Conservation (phyloP, 2,113 vertebrate species). For the Chionodraco myersi region DNA sequence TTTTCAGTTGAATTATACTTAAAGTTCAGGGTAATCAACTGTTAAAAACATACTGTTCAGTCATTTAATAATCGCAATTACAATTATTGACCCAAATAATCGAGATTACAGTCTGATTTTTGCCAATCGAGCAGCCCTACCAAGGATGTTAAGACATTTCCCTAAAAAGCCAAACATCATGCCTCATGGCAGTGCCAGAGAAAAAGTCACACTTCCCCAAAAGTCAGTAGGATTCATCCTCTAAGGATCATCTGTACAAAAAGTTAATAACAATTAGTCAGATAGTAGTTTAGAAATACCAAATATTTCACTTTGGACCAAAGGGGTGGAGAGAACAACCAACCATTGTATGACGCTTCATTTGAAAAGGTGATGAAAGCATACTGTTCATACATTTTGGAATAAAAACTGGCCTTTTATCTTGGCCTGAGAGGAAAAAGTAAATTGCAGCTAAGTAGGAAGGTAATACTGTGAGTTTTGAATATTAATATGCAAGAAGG, state of each 20-base stretch:
- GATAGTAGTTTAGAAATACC: background rate
- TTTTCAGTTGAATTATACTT: too few species aligned
- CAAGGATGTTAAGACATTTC: background rate
- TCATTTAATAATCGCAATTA: too few species aligned
- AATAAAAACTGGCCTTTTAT: background rate
- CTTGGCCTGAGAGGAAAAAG: background rate
- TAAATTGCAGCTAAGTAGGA: background rate
- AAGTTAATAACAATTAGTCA: background rate
- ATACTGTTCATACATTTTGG: background rate
- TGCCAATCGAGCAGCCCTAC: too few species aligned
- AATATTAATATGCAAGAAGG: background rate
- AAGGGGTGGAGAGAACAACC: background rate
- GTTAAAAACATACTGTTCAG: too few species aligned
- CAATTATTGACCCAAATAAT: too few species aligned
- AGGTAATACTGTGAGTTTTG: background rate
- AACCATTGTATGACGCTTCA: background rate
- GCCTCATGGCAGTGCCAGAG: background rate
- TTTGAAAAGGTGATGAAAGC: background rate
- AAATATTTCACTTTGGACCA: background rate
- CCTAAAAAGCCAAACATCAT: background rate
- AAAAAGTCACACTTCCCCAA: background rate
- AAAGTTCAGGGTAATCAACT: too few species aligned
- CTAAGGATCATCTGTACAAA: too few species aligned
- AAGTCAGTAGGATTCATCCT: background rate
- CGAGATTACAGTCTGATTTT: too few species aligned